Conservation (phyloP, 2,888 invertebrate genomes). For the Noctuana brunneofusca region DNA sequence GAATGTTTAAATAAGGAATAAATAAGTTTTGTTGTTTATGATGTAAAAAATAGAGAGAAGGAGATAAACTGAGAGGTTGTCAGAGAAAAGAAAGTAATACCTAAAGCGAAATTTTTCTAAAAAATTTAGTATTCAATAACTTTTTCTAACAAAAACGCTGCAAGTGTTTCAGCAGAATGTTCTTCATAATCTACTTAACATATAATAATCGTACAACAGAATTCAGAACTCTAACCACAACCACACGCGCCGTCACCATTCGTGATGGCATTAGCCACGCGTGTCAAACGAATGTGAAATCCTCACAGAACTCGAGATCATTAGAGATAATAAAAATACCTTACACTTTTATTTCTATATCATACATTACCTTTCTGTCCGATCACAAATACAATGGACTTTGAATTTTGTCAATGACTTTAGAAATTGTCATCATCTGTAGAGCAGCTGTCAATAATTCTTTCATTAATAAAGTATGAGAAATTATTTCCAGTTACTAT, state of each 20-base stretch:
- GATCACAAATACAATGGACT: background rate
- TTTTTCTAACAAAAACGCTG: background rate
- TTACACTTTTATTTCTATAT: background rate
- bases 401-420: too few species aligned
- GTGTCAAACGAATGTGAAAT: slow-evolving; percentile 23
- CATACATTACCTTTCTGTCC: background rate
- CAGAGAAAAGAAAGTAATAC: too few species aligned
- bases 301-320: slow-evolving; percentile 9
- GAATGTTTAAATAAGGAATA: too few species aligned
- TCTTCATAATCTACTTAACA: background rate
- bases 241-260: slow-evolving; percentile 11
- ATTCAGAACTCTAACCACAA: background rate
- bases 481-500: too few species aligned
- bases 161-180: background rate
- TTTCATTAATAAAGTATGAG: too few species aligned
- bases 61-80: too few species aligned
- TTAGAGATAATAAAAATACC: slow-evolving; percentile 6
- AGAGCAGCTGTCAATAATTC: too few species aligned
- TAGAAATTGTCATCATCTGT: too few species aligned
- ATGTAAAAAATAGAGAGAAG: too few species aligned
- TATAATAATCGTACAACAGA: background rate
- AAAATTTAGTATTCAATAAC: too few species aligned
- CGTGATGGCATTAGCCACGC: slow-evolving; percentile 29
- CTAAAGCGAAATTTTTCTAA: too few species aligned
- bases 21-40: too few species aligned